phyloP scores from a whole-genome alignment of 37 sponge, comb jelly and placozoan species.

The Crambe crambe region DNA sequence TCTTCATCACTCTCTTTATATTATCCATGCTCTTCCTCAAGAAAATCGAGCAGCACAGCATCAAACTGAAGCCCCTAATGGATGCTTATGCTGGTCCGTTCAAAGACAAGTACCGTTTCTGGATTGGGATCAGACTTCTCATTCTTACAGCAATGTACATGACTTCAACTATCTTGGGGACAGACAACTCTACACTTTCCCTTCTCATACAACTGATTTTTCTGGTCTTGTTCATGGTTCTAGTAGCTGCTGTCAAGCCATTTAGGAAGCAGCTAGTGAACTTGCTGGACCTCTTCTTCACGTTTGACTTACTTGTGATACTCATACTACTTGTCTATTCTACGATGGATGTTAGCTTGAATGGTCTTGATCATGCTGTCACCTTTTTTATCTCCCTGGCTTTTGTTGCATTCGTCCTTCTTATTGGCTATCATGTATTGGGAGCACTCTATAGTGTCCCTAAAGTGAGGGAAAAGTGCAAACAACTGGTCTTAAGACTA shows the following conservation, averaged over 20 bases:
- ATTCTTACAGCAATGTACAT: conserved; percentile 10
- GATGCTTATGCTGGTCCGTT: conserved; percentile 49
- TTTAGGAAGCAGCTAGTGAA: conserved; percentile 14
- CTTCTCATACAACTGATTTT: conserved; percentile 5
- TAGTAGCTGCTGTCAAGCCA: conserved; percentile 29
- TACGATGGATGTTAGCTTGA: background rate
- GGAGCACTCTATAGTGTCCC: background rate
- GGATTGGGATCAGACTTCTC: conserved; percentile 46
- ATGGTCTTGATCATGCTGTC: no score
- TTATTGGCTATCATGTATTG: background rate
- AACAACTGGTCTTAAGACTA: background rate
- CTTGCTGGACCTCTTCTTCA: conserved; percentile 30
- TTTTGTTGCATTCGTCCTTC: background rate
- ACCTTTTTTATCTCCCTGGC: background rate
- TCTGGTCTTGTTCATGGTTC: background rate
- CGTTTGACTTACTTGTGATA: conserved; percentile 6
- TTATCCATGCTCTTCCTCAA: conserved; percentile 12
- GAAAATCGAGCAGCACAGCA: background rate
- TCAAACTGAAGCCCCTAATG: conserved; percentile 18
- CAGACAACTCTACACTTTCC: background rate
- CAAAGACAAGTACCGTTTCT: conserved; percentile 42
- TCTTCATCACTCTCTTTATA: conserved; percentile 26
- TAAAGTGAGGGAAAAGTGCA: background rate
- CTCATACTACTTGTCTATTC: no score
- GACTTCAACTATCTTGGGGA: background rate